phyloP scores from a whole-genome alignment of 2,113 vertebrate species.

The Hypocryptadius cinnamomeus region DNA sequence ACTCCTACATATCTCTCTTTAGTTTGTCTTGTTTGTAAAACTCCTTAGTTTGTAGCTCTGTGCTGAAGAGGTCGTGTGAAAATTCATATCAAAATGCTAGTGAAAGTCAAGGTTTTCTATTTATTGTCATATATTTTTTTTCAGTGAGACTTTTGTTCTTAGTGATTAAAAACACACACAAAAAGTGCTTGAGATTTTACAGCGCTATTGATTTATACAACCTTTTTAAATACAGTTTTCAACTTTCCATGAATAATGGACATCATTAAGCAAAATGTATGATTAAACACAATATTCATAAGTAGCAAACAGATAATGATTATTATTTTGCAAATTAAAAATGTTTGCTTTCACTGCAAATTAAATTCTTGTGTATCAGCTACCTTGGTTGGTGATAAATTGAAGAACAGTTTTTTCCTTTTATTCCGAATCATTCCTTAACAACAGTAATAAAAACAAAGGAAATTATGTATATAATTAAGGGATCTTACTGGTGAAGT shows the following conservation, averaged over 20 bases:
- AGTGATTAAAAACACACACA: not conserved
- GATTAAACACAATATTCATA: not conserved
- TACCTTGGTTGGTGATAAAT: not conserved
- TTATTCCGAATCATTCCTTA: not conserved
- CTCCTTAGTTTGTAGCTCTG: conserved; percentile 48
- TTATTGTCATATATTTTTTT: not conserved
- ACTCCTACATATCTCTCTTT: conserved; percentile 36
- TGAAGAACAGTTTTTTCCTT: not conserved
- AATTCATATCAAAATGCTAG: conserved; percentile 33
- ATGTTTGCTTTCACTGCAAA: not conserved
- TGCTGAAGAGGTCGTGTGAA: conserved; percentile 73
- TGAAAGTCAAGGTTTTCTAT: conserved; percentile 5
- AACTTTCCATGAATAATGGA: not conserved
- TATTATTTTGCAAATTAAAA: not conserved
- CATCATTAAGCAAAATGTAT: not conserved
- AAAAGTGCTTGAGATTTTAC: not conserved
- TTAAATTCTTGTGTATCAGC: not conserved
- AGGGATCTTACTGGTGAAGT: not conserved
- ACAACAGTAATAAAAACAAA: not conserved
- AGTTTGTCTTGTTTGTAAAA: conserved; percentile 67
- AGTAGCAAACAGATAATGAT: not conserved
- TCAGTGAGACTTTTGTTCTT: not conserved
- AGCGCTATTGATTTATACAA: not conserved
- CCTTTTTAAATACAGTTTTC: not conserved
- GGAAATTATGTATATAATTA: not conserved